Percentiles rank a stretch among this genome's conserved stretches.
phyloP scores from a whole-genome alignment of 2,113 vertebrate genomes.

The Aleadryas rufinucha region DNA sequence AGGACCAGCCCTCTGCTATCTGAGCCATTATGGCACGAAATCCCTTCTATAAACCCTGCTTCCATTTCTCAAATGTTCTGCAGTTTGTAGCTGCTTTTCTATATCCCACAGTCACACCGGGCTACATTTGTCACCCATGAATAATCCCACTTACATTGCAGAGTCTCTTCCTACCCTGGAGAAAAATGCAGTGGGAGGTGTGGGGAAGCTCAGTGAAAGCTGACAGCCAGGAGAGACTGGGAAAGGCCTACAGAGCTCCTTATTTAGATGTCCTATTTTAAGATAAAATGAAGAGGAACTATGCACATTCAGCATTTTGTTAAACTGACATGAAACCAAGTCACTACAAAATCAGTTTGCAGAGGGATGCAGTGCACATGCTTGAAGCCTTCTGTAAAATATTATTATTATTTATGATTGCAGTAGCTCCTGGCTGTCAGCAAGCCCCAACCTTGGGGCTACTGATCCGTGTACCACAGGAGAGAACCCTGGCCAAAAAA shows the following conservation, averaged over 20 bases:
- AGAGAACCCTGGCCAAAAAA: neutral
- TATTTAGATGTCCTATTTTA: conserved; percentile 64
- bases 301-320: conserved; percentile 61
- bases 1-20: neutral
- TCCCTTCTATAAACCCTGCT: neutral
- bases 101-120: conserved; percentile 3
- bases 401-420: conserved; percentile 6
- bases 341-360: conserved; percentile 34
- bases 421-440: neutral
- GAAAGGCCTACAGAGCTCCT: conserved; percentile 57
- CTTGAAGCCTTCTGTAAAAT: neutral
- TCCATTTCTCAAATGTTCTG: neutral
- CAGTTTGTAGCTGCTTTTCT: conserved; percentile 43
- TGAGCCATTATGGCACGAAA: neutral
- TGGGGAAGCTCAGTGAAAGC: conserved; percentile 66
- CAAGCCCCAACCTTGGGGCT: neutral
- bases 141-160: conserved; percentile 59
- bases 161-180: conserved; percentile 58
- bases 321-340: conserved; percentile 53
- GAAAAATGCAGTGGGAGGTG: conserved; percentile 64
- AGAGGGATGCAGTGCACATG: neutral
- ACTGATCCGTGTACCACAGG: neutral
- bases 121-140: conserved; percentile 59
- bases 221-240: conserved; percentile 64
- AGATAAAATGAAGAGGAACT: conserved; percentile 49